These are phyloP conservation scores for Catajapyx aquilonaris DNA, from an alignment of 1,140 invertebrate genomes.

Conservation along the genomic window DNA sequence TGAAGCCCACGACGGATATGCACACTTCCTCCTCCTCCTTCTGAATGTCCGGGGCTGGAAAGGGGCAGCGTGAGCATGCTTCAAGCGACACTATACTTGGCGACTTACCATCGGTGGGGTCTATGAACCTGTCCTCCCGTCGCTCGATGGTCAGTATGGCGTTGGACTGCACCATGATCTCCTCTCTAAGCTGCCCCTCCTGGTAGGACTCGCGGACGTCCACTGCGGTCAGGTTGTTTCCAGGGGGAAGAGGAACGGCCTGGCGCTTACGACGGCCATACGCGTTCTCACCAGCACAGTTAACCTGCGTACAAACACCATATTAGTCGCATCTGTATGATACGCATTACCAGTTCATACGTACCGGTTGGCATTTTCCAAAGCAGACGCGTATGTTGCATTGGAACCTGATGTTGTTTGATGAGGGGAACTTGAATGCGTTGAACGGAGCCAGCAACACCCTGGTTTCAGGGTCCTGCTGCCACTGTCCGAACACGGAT, in stretches of 20 bases:
- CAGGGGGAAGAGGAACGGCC: conserved; percentile 24
- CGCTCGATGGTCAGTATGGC: conserved; percentile 73
- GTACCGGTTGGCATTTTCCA: conserved; percentile 79
- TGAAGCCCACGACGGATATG: conserved; percentile 77
- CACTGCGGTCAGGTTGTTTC: conserved; percentile 26
- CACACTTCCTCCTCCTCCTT: conserved; percentile 61
- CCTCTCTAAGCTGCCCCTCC: conserved; percentile 68
- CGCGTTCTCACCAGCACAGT: conserved; percentile 74
- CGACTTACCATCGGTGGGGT: conserved; percentile 43
- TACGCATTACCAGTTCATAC: conserved; percentile 14
- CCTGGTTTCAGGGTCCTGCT: conserved; percentile 60
- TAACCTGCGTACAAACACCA: conserved; percentile 35
- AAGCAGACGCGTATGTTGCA: conserved; percentile 91
- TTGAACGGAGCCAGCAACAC: conserved; percentile 70
- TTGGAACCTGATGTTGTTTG: conserved; percentile 85
- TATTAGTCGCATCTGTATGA: neutral
- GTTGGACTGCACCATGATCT: conserved; percentile 81
- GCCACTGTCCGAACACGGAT: conserved; percentile 82
- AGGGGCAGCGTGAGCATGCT: conserved; percentile 6
- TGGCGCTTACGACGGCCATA: conserved; percentile 57
- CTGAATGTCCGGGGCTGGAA: conserved; percentile 38
- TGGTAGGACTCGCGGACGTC: conserved; percentile 32
- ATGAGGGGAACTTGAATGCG: conserved; percentile 88
- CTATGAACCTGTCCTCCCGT: conserved; percentile 41
- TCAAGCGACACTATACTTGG: neutral